A percentile compares a stretch with the other conserved stretches of the same genome.
phyloP scores from a whole-genome alignment of 2,113 vertebrate genomes.

The Gallinago paraguaiae region DNA sequence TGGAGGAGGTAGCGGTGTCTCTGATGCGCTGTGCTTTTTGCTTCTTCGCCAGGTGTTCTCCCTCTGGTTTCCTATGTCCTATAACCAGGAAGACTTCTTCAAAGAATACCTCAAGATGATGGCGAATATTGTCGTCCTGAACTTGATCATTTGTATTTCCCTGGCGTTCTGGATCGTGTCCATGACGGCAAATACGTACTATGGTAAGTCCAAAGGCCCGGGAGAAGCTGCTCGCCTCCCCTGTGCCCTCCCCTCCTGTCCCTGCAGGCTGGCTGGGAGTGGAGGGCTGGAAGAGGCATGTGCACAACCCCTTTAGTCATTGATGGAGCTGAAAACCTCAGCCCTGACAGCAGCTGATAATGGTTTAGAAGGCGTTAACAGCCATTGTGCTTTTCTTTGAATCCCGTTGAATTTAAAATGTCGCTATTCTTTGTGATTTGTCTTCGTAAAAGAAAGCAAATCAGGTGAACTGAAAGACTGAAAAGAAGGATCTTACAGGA shows the following conservation, averaged over 20 bases:
- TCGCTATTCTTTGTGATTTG: not conserved
- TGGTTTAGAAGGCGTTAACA: not conserved
- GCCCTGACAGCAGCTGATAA: rapidly evolving
- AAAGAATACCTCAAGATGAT: slow-evolving; percentile 88
- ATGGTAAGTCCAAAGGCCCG: slow-evolving; percentile 78
- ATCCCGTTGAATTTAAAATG: not conserved
- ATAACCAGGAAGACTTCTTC: slow-evolving; percentile 68
- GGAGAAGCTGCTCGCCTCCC: too few species aligned
- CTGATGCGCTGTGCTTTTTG: not conserved
- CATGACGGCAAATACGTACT: slow-evolving; percentile 85
- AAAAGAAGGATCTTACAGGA: not conserved
- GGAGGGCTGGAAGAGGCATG: rapidly evolving
- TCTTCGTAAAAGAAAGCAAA: not conserved
- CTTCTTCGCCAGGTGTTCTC: slow-evolving; percentile 37
- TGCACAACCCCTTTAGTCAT: not conserved
- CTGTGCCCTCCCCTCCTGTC: rapidly evolving
- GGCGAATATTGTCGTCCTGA: slow-evolving; percentile 87
- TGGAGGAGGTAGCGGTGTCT: not conserved
- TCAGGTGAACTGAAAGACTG: not conserved
- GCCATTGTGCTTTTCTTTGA: too few species aligned
- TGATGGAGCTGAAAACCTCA: not conserved
- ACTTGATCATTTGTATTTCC: slow-evolving; percentile 87
- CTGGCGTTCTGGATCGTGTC: slow-evolving; percentile 92
- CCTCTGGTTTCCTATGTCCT: slow-evolving; percentile 61
- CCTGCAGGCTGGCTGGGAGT: not conserved